These are phyloP conservation scores for Notamacropus eugenii DNA, from an alignment of 2,797 vertebrate genomes.

Conservation along the genomic window DNA sequence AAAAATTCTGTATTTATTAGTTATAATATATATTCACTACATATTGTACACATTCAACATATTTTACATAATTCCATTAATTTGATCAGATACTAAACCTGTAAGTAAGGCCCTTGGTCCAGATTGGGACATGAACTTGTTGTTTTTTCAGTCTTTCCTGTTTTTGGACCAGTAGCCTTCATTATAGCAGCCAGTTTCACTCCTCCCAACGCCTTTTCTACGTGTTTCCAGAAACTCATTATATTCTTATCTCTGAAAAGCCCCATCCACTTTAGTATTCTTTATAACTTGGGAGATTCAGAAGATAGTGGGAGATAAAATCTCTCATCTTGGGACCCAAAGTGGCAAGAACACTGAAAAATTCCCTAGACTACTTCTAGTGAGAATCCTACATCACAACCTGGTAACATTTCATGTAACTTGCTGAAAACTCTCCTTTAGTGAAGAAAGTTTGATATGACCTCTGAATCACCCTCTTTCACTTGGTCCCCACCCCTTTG, in stretches of 20 bases:
- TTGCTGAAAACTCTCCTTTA: not conserved
- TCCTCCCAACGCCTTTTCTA: not conserved
- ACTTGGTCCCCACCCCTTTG: not conserved
- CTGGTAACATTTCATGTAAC: not conserved
- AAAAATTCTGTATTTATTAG: not conserved
- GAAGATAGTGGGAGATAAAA: not conserved
- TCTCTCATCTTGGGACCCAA: not conserved
- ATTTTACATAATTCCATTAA: not conserved
- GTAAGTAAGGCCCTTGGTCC: not conserved
- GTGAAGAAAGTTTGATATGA: conserved; percentile 4
- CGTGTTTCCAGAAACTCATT: not conserved
- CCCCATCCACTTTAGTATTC: not conserved
- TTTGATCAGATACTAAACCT: too few relatives aligned
- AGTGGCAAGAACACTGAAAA: not conserved
- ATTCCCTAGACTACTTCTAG: not conserved
- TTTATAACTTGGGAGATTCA: conserved; percentile 18
- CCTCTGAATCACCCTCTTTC: conserved; percentile 20
- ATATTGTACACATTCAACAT: not conserved
- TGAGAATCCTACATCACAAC: not conserved
- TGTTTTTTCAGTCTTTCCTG: not conserved
- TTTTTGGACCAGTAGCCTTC: not conserved
- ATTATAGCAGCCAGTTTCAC: not conserved
- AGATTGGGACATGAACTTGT: not conserved
- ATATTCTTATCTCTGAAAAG: conserved; percentile 40
- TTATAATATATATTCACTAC: not conserved